These are phyloP conservation scores for Tolmerus cingulatus DNA, from an alignment of 2,888 invertebrate species.

Conservation along the genomic window DNA sequence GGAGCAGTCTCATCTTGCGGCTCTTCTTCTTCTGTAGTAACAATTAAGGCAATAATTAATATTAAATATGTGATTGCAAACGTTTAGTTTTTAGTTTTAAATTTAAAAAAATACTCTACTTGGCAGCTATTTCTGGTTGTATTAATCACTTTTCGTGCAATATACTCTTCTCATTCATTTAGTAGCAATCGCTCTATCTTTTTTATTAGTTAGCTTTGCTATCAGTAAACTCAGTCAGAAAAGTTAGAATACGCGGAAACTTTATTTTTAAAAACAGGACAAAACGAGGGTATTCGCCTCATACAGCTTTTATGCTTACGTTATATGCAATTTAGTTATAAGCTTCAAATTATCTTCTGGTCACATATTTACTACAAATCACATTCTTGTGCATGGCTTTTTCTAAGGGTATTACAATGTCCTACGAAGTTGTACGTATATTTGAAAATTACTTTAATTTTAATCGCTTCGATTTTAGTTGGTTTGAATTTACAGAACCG, in stretches of 20 bases:
- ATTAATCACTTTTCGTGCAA: too few species aligned
- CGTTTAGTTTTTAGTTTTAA: not conserved
- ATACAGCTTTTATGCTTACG: not conserved
- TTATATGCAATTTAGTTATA: not conserved
- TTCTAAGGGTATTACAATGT: too few species aligned
- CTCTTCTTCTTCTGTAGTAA: conserved; percentile 59
- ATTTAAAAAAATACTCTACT: not conserved
- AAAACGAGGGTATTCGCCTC: not conserved
- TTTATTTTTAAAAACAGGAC: not conserved
- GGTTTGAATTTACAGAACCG: too few species aligned
- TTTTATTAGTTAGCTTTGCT: not conserved
- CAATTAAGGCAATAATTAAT: not conserved
- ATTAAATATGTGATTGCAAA: not conserved
- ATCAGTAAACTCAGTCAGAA: not conserved
- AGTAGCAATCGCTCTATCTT: not conserved
- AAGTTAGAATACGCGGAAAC: not conserved
- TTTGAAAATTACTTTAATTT: too few species aligned
- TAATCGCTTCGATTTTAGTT: too few species aligned
- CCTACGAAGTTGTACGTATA: too few species aligned
- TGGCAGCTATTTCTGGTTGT: too few species aligned
- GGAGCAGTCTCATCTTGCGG: conserved; percentile 57
- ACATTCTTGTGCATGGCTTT: too few species aligned
- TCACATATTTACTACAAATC: too few species aligned
- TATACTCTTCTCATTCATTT: not conserved
- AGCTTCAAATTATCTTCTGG: not conserved